Evolutionary conservation across 2,113 vertebrate species (phyloP).

Genomic region (Stercorarius parasiticus): DNA sequence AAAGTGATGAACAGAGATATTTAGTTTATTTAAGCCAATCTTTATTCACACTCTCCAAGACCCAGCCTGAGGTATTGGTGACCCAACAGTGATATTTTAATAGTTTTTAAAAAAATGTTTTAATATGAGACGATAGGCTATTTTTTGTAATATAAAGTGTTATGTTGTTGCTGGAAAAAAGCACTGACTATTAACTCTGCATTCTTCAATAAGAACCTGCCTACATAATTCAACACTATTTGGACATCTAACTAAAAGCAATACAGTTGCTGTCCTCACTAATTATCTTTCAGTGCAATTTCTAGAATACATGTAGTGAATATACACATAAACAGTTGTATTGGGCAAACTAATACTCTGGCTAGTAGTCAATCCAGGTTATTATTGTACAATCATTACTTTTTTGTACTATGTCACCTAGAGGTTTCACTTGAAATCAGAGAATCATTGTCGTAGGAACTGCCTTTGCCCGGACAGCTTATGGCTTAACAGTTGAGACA

Average conservation of each 20-base stretch:
- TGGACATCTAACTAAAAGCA: not conserved
- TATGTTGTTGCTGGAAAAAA: not conserved
- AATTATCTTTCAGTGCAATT: not conserved
- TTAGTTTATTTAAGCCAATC: not conserved
- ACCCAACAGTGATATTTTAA: not conserved
- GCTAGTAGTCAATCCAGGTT: not conserved
- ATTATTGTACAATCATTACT: conserved; percentile 8
- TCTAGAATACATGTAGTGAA: not conserved
- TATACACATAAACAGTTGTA: not conserved
- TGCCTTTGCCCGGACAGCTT: not conserved
- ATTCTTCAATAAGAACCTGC: not conserved
- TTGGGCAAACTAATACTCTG: not conserved
- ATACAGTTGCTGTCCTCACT: not conserved
- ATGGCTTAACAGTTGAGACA: conserved; percentile 33
- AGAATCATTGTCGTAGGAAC: not conserved
- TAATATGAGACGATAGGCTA: not conserved
- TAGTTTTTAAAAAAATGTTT: not conserved
- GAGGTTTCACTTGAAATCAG: conserved; percentile 29
- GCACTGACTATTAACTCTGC: not conserved
- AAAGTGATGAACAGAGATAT: not conserved
- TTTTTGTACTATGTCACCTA: conserved; percentile 16
- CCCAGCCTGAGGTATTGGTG: not conserved
- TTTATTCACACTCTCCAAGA: not conserved
- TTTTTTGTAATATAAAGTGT: not conserved
- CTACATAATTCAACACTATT: not conserved